Evolutionary conservation across 2,113 vertebrate species (phyloP), one percentile per base, ranked within the genome.

Genomic region (Cochlearius cochlearius): DNA sequence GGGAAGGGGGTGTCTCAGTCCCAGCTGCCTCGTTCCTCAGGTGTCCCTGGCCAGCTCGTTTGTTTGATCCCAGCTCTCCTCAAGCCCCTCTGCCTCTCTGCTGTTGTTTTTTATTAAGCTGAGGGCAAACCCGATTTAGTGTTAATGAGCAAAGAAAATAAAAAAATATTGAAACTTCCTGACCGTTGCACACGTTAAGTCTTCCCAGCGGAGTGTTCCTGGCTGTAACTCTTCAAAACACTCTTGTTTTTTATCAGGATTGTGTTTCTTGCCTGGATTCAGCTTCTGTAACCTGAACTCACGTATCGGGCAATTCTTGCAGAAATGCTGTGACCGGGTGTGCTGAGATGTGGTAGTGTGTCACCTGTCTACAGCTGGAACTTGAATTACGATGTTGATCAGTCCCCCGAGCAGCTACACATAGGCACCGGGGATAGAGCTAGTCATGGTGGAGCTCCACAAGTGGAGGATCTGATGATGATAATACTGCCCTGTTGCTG

Each of bases 331-430:
- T 36, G 26, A 5, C 43, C 1, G 8, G 3, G 1, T 2, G 17
- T 32, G 49, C 39, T 16, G 66, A 25, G 38, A 13, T 26, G 16
- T 9, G 63, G n/a, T 11, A 10, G 66, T 1, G 23, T 38, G 38
- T 27, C 2, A 0, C 49, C 34, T 34, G 18, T 32, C 34, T n/a
- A 1, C 52, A 2, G 8, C 72, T 8, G 26, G n/a, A n/a, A 19
- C 25, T 23, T 30, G 49, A 25, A 4, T 47, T 79, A 7, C 1
- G 8, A 23, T 49, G 49, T 15, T n/a, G 67, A 8, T 16, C 43
- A 27, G 63, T 38, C 12, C 43, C 19, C 39, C 0, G 10, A 45
- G 64, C 4, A 63, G n/a, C 47, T 30, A 23, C 15, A 3, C 0
- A 2, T 19, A 21, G 49, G 41, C 41, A 22, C 64, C 32, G 36